Base-by-base conservation (phyloP, 1,140 invertebrate genomes). In the Drosophila rufa region DNA sequence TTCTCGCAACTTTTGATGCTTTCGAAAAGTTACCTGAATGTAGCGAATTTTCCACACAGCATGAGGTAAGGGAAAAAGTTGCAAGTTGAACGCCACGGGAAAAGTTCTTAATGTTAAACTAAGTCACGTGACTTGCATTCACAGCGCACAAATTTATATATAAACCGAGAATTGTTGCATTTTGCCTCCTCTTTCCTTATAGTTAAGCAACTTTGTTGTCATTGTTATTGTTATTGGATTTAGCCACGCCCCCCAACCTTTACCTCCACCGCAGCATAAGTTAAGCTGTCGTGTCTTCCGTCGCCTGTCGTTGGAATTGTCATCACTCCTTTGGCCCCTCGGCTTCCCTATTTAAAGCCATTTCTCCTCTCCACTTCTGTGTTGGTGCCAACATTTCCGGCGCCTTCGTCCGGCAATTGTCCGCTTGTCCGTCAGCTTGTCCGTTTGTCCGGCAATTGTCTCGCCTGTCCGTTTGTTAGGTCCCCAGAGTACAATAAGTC, bases 71-170 rank as follows among this genome's bases (percentile, higher is more conserved):
- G 33, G 17, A 46, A 47, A 36, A 50, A 59, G 53, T 73, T 73
- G 46, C 46, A 43, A 43, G 46, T 60, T 51, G 9, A 62, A 48
- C 30, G 36, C 45, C 42, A 36, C 66, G 14, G 19, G n/a, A 43
- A 66, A 81, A 64, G 38, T 67, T 81, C 61, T 50, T 55, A 67
- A 66, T 66, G 74, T 58, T 69, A 57, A 75, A 70, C 53, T 47
- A 43, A 75, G 75, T 70, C 75, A 82, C 79, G 79, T 85, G 79
- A 82, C 79, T 71, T 55, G 75, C 64, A 78, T 77, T 66, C 47
- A 1, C 15, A 55, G 33, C 17, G 15, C 9, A 43, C 38, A 60
- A 43, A 30, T n/a, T 47, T n/a, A 70, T 56, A 36, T 25, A 48
- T 17, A 65, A 47, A 9, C 38, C 53, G 22, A 55, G 67, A 67